Conservation (phyloP, 2,888 invertebrate genomes). For the Abrostola tripartita region DNA sequence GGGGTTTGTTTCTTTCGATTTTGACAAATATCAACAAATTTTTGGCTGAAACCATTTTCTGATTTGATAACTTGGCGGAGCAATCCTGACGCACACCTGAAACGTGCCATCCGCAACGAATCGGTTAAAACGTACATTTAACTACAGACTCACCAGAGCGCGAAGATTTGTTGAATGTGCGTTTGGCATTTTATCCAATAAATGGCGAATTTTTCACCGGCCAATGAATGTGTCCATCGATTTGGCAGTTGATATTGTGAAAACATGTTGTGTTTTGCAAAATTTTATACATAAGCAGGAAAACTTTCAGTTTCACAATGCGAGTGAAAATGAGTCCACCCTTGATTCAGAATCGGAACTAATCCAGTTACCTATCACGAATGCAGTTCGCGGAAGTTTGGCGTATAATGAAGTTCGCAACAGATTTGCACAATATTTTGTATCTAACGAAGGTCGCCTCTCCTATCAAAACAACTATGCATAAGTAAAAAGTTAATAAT, state of each 20-base stretch:
- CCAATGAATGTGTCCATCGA: conserved; percentile 9
- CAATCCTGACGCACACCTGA: conserved; percentile 33
- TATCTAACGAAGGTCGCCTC: conserved; percentile 51
- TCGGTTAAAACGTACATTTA: conserved; percentile 43
- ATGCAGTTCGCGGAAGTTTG: conserved; percentile 53
- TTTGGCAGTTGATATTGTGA: conserved; percentile 16
- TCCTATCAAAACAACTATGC: conserved; percentile 50
- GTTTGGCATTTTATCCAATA: conserved; percentile 54
- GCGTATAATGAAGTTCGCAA: conserved; percentile 49
- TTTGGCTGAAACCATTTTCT: conserved; percentile 38
- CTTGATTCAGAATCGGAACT: conserved; percentile 48
- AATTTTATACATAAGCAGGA: conserved; percentile 8
- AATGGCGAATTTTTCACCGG: conserved; percentile 15
- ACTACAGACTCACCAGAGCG: conserved; percentile 55
- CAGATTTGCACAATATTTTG: neutral
- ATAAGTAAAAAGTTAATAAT: conserved; percentile 37
- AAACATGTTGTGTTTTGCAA: conserved; percentile 6
- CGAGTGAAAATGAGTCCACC: neutral
- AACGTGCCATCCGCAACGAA: too few species aligned
- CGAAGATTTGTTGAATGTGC: conserved; percentile 54
- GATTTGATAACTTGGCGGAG: conserved; percentile 40
- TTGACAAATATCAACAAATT: too few species aligned
- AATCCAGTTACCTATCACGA: conserved; percentile 50
- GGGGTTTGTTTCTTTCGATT: too few species aligned
- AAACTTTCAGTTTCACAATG: neutral